Base-by-base conservation (phyloP, 2,797 vertebrate species). In the Myripristis murdjan region DNA sequence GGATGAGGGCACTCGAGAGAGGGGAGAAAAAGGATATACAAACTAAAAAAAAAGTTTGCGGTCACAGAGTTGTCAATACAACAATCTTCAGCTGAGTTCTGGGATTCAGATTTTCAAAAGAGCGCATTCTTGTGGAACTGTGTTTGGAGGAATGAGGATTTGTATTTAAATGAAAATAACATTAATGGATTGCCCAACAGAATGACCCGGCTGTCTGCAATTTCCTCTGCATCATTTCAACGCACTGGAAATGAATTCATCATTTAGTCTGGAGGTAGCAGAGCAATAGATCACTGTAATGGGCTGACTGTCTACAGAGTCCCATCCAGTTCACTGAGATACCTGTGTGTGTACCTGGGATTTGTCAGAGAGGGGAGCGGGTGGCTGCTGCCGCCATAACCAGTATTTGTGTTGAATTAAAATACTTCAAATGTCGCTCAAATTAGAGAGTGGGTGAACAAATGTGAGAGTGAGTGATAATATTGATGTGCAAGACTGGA, bases 51-150 rank as follows among this genome's bases (percentile, higher is more conserved):
- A 70, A 80, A 79, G 82, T 83, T 86, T 84, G 79, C 81, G 77
- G 82, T 81, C 81, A 73, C 75, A 75, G 73, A 86, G 80, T 87
- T 89, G 86, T 91, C 87, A 87, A 90, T 85, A 80, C 85, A 79
- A 84, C 64, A 82, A 80, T 81, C 72, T 87, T 83, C 77, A 61
- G 76, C 75, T 10, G 64, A 83, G 77, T 81, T 75, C 48, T 57
- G 66, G 54, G 57, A 82, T 79, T 75, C 64, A 55, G 64, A 77
- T 57, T 77, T 84, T 70, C 62, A 70, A 59, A 76, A 64, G 74
- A 82, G 78, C 41, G 64, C 74, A 49, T 72, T 73, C 77, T 59
- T n/a, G 58, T 59, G 68, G 69, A 84, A 68, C 66, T 4, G 33
- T 62, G 35, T 80, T 77, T 70, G 44, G 60, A 47, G 60, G 85